phyloP scores from a whole-genome alignment of 2,888 invertebrate species.

The Nephrotoma flavescens region DNA sequence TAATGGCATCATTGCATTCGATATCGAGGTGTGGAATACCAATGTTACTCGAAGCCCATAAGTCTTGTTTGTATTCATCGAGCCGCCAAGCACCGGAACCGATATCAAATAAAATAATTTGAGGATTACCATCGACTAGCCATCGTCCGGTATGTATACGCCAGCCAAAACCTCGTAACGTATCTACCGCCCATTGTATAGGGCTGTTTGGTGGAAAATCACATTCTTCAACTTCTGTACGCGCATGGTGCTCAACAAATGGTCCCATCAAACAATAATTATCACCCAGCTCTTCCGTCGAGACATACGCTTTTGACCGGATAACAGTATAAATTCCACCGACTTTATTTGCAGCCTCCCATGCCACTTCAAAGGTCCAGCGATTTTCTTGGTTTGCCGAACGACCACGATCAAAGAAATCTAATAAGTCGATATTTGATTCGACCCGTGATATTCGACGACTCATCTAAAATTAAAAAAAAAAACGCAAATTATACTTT shows the following conservation, averaged over 20 bases:
- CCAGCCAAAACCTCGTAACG: slow-evolving; percentile 69
- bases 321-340: slow-evolving; percentile 99
- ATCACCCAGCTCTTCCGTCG: slow-evolving; percentile 95
- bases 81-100: slow-evolving; percentile 92
- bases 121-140: slow-evolving; percentile 98
- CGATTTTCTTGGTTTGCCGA: slow-evolving; percentile 78
- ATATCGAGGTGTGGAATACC: slow-evolving; percentile 86
- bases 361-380: slow-evolving; percentile 95
- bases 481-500: not conserved
- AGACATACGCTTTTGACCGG: slow-evolving; percentile 90
- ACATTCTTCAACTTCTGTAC: slow-evolving; percentile 89
- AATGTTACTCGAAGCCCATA: slow-evolving; percentile 78
- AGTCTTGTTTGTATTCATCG: slow-evolving; percentile 85
- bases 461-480: slow-evolving; percentile 32
- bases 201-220: slow-evolving; percentile 68
- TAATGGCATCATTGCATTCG: slow-evolving; percentile 93
- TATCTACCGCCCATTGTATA: slow-evolving; percentile 59
- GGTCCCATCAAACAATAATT: slow-evolving; percentile 79
- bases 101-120: slow-evolving; percentile 93
- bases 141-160: slow-evolving; percentile 89
- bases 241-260: slow-evolving; percentile 84
- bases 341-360: slow-evolving; percentile 99
- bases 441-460: slow-evolving; percentile 75
- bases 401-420: slow-evolving; percentile 72
- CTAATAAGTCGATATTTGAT: slow-evolving; percentile 60